phyloP scores from a whole-genome alignment of 2,797 vertebrate species.

The Enteromius afrohamiltoni region DNA sequence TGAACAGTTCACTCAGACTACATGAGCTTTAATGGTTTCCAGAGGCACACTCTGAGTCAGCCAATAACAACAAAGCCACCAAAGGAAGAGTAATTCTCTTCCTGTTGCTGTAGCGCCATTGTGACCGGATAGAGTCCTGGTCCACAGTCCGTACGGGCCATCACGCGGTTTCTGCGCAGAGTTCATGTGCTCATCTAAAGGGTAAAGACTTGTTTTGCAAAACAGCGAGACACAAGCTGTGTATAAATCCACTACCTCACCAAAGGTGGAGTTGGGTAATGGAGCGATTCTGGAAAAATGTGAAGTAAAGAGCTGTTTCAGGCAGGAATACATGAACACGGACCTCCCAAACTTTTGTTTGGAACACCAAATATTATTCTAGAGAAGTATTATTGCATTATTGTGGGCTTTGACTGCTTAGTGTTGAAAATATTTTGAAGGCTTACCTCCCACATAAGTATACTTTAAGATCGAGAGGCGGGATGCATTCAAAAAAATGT shows the following conservation, averaged over 20 bases:
- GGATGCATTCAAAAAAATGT: not conserved
- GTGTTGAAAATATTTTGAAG: not conserved
- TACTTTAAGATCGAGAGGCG: not conserved
- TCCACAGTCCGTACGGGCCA: slow-evolving; percentile 1
- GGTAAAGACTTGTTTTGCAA: not conserved
- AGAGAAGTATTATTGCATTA: not conserved
- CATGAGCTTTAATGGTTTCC: slow-evolving; percentile 55
- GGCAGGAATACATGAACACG: not conserved
- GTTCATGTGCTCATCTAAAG: slow-evolving; percentile 13
- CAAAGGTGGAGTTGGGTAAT: slow-evolving; percentile 15
- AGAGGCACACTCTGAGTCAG: slow-evolving; percentile 45
- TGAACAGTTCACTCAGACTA: slow-evolving; percentile 29
- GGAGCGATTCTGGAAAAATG: slow-evolving; percentile 1
- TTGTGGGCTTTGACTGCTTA: not conserved
- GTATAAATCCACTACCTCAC: not conserved
- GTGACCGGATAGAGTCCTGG: slow-evolving; percentile 20
- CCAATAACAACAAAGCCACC: slow-evolving; percentile 59
- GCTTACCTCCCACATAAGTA: not conserved
- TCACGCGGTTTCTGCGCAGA: not conserved
- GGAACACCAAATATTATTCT: not conserved
- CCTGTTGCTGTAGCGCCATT: slow-evolving; percentile 34
- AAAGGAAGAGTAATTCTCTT: slow-evolving; percentile 54
- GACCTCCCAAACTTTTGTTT: slow-evolving; percentile 7
- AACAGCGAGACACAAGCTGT: not conserved
- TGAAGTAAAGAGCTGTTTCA: not conserved